phyloP scores from a whole-genome alignment of 2,888 invertebrate species.

The Anorthoa munda region DNA sequence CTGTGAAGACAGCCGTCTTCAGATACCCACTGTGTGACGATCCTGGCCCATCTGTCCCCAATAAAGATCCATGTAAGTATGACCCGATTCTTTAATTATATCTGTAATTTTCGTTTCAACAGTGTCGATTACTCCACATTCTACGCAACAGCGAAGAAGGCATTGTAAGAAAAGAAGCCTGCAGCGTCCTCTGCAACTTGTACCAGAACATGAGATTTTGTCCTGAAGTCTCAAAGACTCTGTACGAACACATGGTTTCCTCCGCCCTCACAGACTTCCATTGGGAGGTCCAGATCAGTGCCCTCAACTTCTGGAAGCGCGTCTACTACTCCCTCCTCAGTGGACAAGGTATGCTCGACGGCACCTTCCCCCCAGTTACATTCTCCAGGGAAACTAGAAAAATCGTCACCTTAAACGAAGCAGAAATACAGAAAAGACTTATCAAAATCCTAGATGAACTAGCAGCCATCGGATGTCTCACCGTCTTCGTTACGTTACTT shows the following conservation, averaged over 20 bases:
- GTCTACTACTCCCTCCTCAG: slow-evolving; percentile 92
- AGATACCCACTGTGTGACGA: too few relatives aligned
- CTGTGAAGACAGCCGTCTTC: too few relatives aligned
- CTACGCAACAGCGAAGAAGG: slow-evolving; percentile 94
- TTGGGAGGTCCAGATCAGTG: slow-evolving; percentile 95
- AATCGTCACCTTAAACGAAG: slow-evolving; percentile 93
- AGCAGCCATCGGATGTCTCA: slow-evolving; percentile 93
- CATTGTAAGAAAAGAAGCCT: slow-evolving; percentile 94
- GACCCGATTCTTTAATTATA: slow-evolving; percentile 1
- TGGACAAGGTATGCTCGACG: slow-evolving; percentile 96
- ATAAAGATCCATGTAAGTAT: too few relatives aligned
- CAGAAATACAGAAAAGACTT: slow-evolving; percentile 92
- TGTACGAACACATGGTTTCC: slow-evolving; percentile 92
- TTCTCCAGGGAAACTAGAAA: slow-evolving; percentile 95
- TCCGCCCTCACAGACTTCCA: slow-evolving; percentile 94
- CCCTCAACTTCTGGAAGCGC: slow-evolving; percentile 93
- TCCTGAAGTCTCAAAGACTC: slow-evolving; percentile 86
- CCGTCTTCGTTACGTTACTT: slow-evolving; percentile 92
- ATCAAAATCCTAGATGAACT: slow-evolving; percentile 93
- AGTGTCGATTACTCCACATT: slow-evolving; percentile 91
- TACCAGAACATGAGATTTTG: slow-evolving; percentile 92
- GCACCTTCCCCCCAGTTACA: slow-evolving; percentile 94
- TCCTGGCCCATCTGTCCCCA: too few relatives aligned
- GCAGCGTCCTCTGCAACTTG: slow-evolving; percentile 92
- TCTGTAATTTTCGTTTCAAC: slow-evolving; percentile 51